Percentiles rank a stretch among this genome's conserved stretches.
phyloP scores from a whole-genome alignment of 2,888 invertebrate genomes.

The Laspeyria flexula region DNA sequence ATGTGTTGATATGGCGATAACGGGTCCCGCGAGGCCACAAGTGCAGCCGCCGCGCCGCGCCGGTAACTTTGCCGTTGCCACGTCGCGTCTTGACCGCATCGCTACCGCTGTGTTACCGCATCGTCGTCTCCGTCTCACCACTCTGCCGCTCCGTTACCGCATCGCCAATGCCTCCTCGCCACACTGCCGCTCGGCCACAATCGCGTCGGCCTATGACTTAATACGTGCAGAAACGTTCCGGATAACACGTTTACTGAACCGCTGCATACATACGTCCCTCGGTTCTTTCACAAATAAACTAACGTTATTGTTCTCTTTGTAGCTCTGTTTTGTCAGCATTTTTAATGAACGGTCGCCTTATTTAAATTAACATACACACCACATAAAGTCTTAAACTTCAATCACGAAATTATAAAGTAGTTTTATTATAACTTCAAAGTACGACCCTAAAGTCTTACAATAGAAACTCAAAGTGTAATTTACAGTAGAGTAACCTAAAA shows the following conservation, averaged over 20 bases:
- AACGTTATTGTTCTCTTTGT: conserved; percentile 28
- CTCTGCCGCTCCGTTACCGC: conserved; percentile 10
- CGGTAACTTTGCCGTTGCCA: conserved; percentile 11
- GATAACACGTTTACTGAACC: conserved; percentile 46
- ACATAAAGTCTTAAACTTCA: not conserved
- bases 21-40: conserved; percentile 48
- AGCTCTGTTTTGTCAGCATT: conserved; percentile 17
- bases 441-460: not conserved
- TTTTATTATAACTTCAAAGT: not conserved
- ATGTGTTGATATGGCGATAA: conserved; percentile 68
- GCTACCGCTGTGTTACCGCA: conserved; percentile 2
- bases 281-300: conserved; percentile 29
- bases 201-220: conserved; percentile 47
- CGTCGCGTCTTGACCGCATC: conserved; percentile 5
- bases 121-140: not conserved
- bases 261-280: conserved; percentile 38
- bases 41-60: conserved; percentile 39
- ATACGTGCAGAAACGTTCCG: conserved; percentile 53
- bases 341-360: conserved; percentile 13
- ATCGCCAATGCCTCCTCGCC: not conserved
- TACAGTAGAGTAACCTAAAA: not conserved
- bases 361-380: conserved; percentile 14
- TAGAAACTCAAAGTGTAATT: not conserved
- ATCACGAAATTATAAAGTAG: not conserved
- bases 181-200: conserved; percentile 10